A percentile compares a stretch with the other conserved stretches of the same genome.
Conservation (phyloP, 2,797 vertebrate species). For the Crypturellus tataupa region DNA sequence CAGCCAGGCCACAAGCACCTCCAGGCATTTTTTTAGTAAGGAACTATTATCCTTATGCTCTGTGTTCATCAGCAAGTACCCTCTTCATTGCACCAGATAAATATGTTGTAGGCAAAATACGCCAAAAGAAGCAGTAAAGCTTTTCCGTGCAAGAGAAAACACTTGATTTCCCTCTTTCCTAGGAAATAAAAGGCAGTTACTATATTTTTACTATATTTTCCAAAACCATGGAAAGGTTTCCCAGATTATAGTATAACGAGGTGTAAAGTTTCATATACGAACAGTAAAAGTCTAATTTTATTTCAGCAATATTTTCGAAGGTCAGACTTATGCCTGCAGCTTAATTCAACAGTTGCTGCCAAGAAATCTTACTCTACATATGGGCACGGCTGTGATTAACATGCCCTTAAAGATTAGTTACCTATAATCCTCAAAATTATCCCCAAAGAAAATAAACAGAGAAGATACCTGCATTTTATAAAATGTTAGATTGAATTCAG, state of each 20-base stretch:
- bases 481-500: background rate
- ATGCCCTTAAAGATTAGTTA: conserved; percentile 22
- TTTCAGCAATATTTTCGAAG: background rate
- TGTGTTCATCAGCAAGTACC: background rate
- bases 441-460: conserved; percentile 6
- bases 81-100: background rate
- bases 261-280: background rate
- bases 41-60: background rate
- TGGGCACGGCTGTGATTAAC: background rate
- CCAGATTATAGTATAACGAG: background rate
- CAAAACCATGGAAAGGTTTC: conserved; percentile 3
- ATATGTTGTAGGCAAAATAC: background rate
- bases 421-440: background rate
- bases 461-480: background rate
- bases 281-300: conserved; percentile 31
- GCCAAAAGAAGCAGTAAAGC: background rate
- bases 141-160: background rate
- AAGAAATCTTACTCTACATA: conserved; percentile 15
- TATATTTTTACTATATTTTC: background rate
- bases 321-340: conserved; percentile 25
- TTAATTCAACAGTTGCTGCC: conserved; percentile 41
- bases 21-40: background rate
- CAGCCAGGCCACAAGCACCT: background rate
- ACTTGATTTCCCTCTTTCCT: background rate
- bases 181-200: background rate